phyloP scores from a whole-genome alignment of 1,140 invertebrate species.

The Rhynchophorus ferrugineus region DNA sequence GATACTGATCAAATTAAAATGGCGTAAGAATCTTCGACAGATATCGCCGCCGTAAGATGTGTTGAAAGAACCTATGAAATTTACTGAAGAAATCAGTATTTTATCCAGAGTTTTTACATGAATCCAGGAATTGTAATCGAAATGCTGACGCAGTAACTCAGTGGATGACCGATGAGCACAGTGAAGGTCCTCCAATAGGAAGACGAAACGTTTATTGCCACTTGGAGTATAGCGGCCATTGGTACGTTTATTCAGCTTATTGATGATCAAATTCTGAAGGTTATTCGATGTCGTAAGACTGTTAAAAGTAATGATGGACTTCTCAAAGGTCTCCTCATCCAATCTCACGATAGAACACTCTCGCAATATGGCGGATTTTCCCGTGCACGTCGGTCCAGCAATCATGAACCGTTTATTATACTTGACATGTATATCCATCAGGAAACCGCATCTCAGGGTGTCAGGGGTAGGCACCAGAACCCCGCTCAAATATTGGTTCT shows the following conservation, averaged over 20 bases:
- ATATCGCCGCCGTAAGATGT: slow-evolving; percentile 50
- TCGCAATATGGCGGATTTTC: slow-evolving; percentile 82
- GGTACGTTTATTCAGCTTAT: slow-evolving; percentile 70
- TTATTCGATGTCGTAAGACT: slow-evolving; percentile 75
- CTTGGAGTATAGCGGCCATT: slow-evolving; percentile 73
- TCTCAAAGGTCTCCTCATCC: slow-evolving; percentile 60
- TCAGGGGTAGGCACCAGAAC: slow-evolving; percentile 80
- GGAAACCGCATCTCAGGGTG: slow-evolving; percentile 64
- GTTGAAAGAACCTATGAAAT: slow-evolving; percentile 69
- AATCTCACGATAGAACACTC: slow-evolving; percentile 74
- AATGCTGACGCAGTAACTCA: slow-evolving; percentile 77
- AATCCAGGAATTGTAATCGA: slow-evolving; percentile 81
- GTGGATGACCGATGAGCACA: slow-evolving; percentile 84
- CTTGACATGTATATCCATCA: slow-evolving; percentile 60
- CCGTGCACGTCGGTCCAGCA: slow-evolving; percentile 83
- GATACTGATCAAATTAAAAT: slow-evolving; percentile 77
- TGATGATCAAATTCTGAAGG: slow-evolving; percentile 77
- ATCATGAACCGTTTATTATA: slow-evolving; percentile 64
- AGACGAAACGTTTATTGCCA: slow-evolving; percentile 60
- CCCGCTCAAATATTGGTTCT: slow-evolving; percentile 55
- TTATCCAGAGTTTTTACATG: slow-evolving; percentile 71
- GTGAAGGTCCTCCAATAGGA: slow-evolving; percentile 90
- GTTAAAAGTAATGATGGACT: slow-evolving; percentile 78
- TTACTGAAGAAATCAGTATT: slow-evolving; percentile 65
- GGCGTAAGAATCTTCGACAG: slow-evolving; percentile 61